Percentiles rank a stretch among this genome's conserved stretches.
phyloP scores from a whole-genome alignment of 1,140 invertebrate species.

The Drosophila saltans region DNA sequence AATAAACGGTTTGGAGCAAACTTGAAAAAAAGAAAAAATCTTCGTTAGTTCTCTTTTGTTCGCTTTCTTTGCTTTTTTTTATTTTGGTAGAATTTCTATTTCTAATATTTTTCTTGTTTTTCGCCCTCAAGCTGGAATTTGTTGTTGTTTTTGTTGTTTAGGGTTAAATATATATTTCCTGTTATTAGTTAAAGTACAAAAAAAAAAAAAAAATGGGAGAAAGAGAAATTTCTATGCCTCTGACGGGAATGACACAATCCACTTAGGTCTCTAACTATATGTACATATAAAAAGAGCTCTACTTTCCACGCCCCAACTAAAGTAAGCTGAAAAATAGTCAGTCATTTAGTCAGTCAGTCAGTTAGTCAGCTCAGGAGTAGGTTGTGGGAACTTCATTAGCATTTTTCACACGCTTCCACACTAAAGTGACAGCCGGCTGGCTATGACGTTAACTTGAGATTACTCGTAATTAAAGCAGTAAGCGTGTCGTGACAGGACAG shows the following conservation, averaged over 20 bases:
- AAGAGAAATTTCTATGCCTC: conserved; percentile 56
- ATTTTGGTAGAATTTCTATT: conserved; percentile 73
- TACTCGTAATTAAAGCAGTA: conserved; percentile 69
- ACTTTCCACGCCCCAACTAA: conserved; percentile 51
- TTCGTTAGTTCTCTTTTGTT: conserved; percentile 46
- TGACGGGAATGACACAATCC: conserved; percentile 55
- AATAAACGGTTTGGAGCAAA: conserved; percentile 44
- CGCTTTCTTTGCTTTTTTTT: conserved; percentile 35
- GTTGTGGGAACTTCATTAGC: conserved; percentile 82
- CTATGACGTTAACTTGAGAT: conserved; percentile 60
- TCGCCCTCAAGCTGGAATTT: conserved; percentile 48
- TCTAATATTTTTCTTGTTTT: conserved; percentile 65
- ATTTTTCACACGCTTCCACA: conserved; percentile 80
- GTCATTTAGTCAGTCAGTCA: too few relatives aligned
- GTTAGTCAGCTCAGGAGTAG: conserved; percentile 31
- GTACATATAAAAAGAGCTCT: conserved; percentile 11
- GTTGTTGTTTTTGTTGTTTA: conserved; percentile 11
- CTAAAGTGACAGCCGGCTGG: conserved; percentile 60
- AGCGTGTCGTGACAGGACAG: conserved; percentile 52
- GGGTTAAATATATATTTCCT: conserved; percentile 63
- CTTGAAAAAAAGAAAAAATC: conserved; percentile 51
- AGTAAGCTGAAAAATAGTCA: conserved; percentile 13
- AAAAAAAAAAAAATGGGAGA: conserved; percentile 32
- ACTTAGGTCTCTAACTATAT: conserved; percentile 37
- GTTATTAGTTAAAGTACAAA: conserved; percentile 39